Evolutionary conservation across 2,888 invertebrate genomes (phyloP).

Genomic region (Apamea epomidion): DNA sequence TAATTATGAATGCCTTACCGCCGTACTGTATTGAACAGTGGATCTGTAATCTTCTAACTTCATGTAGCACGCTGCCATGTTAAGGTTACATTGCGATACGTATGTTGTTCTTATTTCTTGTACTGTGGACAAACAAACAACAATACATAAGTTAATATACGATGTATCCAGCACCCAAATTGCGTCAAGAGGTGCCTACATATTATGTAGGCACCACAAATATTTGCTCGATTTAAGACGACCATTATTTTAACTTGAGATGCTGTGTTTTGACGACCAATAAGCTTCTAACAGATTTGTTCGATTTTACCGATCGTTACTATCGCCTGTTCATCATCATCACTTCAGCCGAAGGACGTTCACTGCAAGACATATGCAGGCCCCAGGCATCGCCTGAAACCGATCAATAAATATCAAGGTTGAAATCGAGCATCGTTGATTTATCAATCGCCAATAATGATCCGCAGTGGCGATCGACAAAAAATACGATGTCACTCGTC

Average conservation of each 20-base stretch:
- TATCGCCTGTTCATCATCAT: too few species aligned
- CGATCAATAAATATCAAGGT: neutral
- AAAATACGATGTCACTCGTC: neutral
- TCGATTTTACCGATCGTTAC: neutral
- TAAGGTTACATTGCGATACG: slow-evolving; percentile 91
- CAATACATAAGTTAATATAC: neutral
- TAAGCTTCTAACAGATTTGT: too few species aligned
- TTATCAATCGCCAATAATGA: neutral
- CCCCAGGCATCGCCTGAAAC: too few species aligned
- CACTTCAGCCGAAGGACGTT: too few species aligned
- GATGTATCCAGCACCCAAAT: neutral
- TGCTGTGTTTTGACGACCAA: neutral
- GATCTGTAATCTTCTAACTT: slow-evolving; percentile 91
- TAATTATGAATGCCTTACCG: slow-evolving; percentile 86
- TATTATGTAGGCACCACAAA: too few species aligned
- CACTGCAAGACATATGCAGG: too few species aligned
- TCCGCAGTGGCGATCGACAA: neutral
- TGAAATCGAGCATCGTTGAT: neutral
- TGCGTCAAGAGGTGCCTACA: neutral
- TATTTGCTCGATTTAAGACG: too few species aligned
- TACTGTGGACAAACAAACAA: slow-evolving; percentile 68
- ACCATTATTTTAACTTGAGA: neutral
- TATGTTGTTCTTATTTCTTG: slow-evolving; percentile 71
- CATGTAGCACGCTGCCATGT: slow-evolving; percentile 94
- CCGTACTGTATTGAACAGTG: slow-evolving; percentile 92